Conservation (phyloP, 2,797 vertebrate genomes). For the Podargus strigoides region DNA sequence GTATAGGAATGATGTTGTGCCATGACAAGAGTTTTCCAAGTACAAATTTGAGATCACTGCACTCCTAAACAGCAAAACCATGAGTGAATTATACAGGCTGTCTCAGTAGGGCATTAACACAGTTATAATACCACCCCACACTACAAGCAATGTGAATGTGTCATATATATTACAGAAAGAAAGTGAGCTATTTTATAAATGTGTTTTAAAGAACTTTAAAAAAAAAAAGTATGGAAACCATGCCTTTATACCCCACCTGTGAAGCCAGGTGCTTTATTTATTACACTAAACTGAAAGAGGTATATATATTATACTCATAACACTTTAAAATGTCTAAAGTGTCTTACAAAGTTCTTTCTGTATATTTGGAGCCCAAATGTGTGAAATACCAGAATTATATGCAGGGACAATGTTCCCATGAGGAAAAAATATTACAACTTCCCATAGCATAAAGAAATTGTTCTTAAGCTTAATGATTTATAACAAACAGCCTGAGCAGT, state of each 20-base stretch:
- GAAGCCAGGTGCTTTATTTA: conserved; percentile 44
- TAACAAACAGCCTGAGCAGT: neutral
- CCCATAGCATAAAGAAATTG: neutral
- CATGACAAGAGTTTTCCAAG: neutral
- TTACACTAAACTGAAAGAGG: conserved; percentile 1
- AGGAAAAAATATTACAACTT: neutral
- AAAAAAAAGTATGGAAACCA: neutral
- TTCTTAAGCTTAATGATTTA: neutral
- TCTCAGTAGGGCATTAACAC: neutral
- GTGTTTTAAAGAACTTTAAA: neutral
- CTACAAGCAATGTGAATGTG: neutral
- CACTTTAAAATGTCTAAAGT: neutral
- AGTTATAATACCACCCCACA: neutral
- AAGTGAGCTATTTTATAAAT: neutral
- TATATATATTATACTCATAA: neutral
- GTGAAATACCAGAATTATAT: neutral
- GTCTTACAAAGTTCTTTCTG: neutral
- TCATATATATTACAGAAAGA: neutral
- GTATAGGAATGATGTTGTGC: neutral
- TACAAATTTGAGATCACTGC: neutral
- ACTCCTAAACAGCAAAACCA: neutral
- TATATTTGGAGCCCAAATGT: neutral
- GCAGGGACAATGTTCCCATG: neutral
- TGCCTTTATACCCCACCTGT: neutral
- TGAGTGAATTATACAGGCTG: neutral